Evolutionary conservation across 1,140 invertebrate species (phyloP).

Genomic region (Macrobrachium nipponense): DNA sequence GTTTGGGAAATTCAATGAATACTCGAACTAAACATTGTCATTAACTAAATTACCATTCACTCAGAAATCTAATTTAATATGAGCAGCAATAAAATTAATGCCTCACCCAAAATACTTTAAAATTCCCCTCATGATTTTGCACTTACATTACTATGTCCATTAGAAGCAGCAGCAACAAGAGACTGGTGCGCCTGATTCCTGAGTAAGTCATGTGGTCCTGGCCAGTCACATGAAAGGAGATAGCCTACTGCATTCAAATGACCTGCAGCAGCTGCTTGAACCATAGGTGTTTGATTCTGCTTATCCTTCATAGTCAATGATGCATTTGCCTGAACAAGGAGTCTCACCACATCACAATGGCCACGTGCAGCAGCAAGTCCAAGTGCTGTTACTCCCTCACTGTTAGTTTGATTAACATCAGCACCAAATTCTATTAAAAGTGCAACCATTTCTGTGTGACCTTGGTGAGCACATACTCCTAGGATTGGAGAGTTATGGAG

Average conservation of each 20-base stretch:
- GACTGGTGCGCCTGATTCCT: constrained; percentile 80
- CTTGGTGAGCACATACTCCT: constrained; percentile 89
- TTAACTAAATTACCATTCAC: background rate
- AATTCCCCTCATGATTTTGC: constrained; percentile 70
- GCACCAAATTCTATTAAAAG: constrained; percentile 92
- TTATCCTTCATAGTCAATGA: constrained; percentile 84
- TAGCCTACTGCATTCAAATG: constrained; percentile 86
- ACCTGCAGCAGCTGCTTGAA: constrained; percentile 89
- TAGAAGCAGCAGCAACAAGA: constrained; percentile 86
- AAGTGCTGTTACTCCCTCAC: constrained; percentile 85
- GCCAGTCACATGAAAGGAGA: constrained; percentile 86
- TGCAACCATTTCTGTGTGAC: constrained; percentile 87
- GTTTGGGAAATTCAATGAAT: background rate
- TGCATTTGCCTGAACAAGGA: constrained; percentile 78
- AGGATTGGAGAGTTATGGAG: constrained; percentile 86
- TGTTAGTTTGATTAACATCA: constrained; percentile 88
- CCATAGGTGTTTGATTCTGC: constrained; percentile 86
- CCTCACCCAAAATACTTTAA: constrained; percentile 55
- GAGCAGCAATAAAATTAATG: too few species aligned
- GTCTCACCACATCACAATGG: constrained; percentile 86
- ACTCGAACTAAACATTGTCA: background rate
- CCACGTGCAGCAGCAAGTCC: constrained; percentile 84
- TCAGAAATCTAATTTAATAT: background rate
- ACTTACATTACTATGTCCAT: constrained; percentile 76
- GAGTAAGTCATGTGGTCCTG: constrained; percentile 71